These are phyloP conservation scores for Palythoa grandis DNA, from an alignment of 92 coral and sea anemone genomes.

Conservation along the genomic window DNA sequence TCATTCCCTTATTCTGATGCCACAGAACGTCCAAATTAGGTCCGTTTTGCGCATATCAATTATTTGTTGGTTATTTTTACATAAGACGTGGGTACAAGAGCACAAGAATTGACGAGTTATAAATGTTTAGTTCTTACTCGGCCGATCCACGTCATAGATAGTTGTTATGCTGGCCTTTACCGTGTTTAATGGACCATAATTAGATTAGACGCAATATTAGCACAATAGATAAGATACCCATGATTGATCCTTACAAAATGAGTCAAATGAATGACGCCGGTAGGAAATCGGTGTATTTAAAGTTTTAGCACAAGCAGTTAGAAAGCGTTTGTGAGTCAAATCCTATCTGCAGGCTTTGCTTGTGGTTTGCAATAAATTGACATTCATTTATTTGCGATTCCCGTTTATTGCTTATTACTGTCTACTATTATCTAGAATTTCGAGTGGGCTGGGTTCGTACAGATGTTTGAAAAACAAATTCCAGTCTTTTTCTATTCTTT, in stretches of 20 bases:
- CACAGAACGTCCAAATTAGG: background rate
- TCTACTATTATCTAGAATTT: background rate
- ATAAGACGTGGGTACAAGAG: background rate
- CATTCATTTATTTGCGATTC: constrained; percentile 6
- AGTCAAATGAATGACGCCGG: constrained; percentile 7
- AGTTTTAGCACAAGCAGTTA: background rate
- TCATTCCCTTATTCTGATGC: background rate
- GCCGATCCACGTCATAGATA: background rate
- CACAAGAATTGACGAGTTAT: background rate
- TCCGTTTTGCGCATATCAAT: background rate
- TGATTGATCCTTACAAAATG: constrained; percentile 21
- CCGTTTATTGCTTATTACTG: background rate
- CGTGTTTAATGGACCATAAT: background rate
- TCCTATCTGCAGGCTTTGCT: constrained; percentile 3
- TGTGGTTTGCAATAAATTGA: constrained; percentile 43
- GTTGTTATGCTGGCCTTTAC: background rate
- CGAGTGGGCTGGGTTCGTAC: too few species aligned
- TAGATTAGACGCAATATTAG: background rate
- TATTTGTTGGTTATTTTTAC: background rate
- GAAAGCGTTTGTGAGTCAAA: background rate
- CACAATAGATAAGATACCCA: background rate
- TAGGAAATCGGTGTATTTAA: background rate
- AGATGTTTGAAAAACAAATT: too few species aligned
- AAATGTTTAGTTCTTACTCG: background rate
- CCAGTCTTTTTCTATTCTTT: too few species aligned